A percentile compares a stretch with the other conserved stretches of the same genome.
Conservation (phyloP, 2,888 invertebrate species). For the Fragum whitleyi region DNA sequence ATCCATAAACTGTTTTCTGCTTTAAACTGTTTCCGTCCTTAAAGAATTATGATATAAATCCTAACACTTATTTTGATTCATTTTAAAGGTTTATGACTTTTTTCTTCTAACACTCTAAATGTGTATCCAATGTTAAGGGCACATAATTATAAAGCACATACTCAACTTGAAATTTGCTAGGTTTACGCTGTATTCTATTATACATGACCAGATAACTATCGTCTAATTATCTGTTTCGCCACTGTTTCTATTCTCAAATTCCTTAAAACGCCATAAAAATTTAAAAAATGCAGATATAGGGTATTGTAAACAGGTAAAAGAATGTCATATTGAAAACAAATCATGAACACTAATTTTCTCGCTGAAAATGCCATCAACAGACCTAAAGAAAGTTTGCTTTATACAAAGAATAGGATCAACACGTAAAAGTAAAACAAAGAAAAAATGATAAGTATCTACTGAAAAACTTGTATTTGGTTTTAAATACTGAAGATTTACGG, state of each 20-base stretch:
- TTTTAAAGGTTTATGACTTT: background rate
- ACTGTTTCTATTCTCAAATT: background rate
- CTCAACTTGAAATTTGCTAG: background rate
- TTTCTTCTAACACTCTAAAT: background rate
- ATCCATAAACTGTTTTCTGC: too few relatives aligned
- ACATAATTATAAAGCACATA: background rate
- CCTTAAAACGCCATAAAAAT: background rate
- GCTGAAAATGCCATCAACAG: background rate
- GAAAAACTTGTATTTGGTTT: background rate
- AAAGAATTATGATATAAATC: too few relatives aligned
- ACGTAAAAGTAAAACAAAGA: background rate
- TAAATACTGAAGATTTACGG: background rate
- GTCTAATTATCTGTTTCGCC: background rate
- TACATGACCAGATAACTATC: background rate
- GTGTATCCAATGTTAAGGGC: background rate
- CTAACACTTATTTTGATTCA: too few relatives aligned
- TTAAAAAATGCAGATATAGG: background rate
- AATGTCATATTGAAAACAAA: background rate
- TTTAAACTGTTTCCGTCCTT: too few relatives aligned
- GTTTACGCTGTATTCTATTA: background rate
- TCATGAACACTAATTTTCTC: too few relatives aligned
- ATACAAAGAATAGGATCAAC: background rate
- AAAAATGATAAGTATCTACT: background rate
- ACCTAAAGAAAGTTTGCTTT: background rate
- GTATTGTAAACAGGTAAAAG: background rate